A percentile compares a stretch with the other conserved stretches of the same genome.
phyloP scores from a whole-genome alignment of 1,140 invertebrate species.

The Brachionus angularis region DNA sequence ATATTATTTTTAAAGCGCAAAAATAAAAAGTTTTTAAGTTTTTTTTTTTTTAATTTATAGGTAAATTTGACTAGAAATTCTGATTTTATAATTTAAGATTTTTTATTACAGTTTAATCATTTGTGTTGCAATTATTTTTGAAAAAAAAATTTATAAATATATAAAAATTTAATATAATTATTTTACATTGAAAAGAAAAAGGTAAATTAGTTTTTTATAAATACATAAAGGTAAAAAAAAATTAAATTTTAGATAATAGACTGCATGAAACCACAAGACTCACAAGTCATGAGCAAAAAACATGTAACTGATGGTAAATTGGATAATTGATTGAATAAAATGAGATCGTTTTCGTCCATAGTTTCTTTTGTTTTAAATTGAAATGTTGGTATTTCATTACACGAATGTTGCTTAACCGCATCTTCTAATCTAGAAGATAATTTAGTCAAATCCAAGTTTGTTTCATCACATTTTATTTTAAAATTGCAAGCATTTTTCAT shows the following conservation, averaged over 20 bases:
- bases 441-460: background rate
- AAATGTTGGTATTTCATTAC: constrained; percentile 13
- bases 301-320: background rate
- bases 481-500: background rate
- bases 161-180: too few relatives aligned
- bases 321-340: constrained; percentile 6
- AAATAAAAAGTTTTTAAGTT: too few relatives aligned
- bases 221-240: too few relatives aligned
- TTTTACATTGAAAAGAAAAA: too few relatives aligned
- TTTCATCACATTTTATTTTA: constrained; percentile 14
- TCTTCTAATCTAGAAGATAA: background rate
- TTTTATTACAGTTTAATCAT: too few relatives aligned
- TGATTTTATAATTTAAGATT: too few relatives aligned
- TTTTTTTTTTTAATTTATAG: too few relatives aligned
- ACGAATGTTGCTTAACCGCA: background rate
- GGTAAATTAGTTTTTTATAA: too few relatives aligned
- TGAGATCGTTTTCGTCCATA: constrained; percentile 16
- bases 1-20: too few relatives aligned
- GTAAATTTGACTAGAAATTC: too few relatives aligned
- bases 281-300: constrained; percentile 27
- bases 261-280: constrained; percentile 13
- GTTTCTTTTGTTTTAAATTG: constrained; percentile 33
- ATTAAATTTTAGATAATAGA: constrained; percentile 30
- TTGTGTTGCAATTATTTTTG: too few relatives aligned
- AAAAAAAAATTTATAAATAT: too few relatives aligned